Evolutionary conservation across 2,113 vertebrate genomes (phyloP).

Genomic region (Progne subis): DNA sequence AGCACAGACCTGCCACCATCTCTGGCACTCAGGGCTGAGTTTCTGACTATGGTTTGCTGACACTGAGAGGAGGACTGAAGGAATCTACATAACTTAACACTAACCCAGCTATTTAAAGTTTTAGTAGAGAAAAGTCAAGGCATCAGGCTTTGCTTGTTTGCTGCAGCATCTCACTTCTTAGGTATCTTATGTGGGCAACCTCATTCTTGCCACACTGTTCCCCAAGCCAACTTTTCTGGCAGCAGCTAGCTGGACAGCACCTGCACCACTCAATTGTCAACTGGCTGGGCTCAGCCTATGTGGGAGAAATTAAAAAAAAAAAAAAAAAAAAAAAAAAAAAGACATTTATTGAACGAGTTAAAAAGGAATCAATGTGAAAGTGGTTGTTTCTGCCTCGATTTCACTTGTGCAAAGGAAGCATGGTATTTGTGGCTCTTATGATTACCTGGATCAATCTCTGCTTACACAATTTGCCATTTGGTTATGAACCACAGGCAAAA

Average conservation of each 20-base stretch:
- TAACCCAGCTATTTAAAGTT: not conserved
- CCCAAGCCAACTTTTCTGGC: not conserved
- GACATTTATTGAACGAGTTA: not conserved
- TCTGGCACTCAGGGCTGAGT: not conserved
- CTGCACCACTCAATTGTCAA: not conserved
- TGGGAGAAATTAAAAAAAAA: not conserved
- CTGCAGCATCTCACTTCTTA: not conserved
- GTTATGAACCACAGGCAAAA: not conserved
- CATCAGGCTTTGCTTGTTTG: not conserved
- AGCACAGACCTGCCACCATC: not conserved
- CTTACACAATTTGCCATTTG: not conserved
- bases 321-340: no score
- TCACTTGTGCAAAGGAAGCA: not conserved
- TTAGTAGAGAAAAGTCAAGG: not conserved
- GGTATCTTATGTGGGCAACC: not conserved
- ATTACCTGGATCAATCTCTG: conserved; percentile 39
- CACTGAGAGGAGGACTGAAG: not conserved
- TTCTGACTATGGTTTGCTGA: not conserved
- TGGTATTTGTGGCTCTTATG: not conserved
- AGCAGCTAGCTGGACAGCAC: not conserved
- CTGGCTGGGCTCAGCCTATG: not conserved
- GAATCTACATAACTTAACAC: not conserved
- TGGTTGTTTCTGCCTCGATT: not conserved
- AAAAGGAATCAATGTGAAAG: not conserved
- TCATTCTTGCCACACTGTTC: not conserved